Evolutionary conservation across 1,140 invertebrate species (phyloP).

Genomic region (Drosophila funebris): DNA sequence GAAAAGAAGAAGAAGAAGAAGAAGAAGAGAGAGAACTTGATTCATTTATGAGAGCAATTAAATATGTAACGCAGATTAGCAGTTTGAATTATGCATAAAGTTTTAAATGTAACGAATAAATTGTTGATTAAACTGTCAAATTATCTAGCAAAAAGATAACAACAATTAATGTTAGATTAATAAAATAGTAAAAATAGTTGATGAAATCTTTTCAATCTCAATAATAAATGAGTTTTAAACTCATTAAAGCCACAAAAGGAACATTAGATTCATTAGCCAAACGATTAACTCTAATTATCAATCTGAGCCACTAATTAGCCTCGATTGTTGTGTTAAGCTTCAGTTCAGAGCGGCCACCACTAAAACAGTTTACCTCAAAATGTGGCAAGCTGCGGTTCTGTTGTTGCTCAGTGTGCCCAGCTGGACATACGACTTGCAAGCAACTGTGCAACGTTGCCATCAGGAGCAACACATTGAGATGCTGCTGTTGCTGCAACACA

Average conservation of each 20-base stretch:
- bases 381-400: conserved; percentile 42
- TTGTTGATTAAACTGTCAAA: conserved; percentile 1
- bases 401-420: background rate
- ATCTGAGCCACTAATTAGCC: conserved; percentile 55
- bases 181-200: too few relatives aligned
- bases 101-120: conserved; percentile 18
- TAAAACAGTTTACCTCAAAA: conserved; percentile 23
- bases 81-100: conserved; percentile 38
- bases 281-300: too few relatives aligned
- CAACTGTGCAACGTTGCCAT: conserved; percentile 27
- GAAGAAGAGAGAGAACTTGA: too few relatives aligned
- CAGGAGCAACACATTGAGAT: conserved; percentile 32
- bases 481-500: conserved; percentile 41
- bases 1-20: too few relatives aligned
- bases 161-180: background rate
- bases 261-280: conserved; percentile 36
- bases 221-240: background rate
- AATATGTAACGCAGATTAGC: conserved; percentile 41
- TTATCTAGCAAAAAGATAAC: background rate
- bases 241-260: too few relatives aligned
- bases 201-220: background rate
- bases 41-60: conserved; percentile 32
- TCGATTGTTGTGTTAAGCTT: background rate
- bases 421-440: background rate
- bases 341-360: too few relatives aligned